Evolutionary conservation across 1,140 invertebrate species (phyloP).

Genomic region (Pseudachorutes palmiensis): DNA sequence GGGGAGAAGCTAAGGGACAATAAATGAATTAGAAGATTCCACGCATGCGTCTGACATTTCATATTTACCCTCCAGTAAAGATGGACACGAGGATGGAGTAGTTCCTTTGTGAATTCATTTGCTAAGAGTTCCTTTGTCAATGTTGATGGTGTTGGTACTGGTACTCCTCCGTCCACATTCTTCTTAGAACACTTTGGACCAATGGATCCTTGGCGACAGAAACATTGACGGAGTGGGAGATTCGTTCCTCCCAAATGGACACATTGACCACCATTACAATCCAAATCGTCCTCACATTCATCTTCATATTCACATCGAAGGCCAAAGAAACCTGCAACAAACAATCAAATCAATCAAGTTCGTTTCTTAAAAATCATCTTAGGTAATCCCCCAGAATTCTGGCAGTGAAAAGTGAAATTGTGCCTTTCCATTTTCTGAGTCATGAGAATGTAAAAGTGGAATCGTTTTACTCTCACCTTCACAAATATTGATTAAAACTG

Average conservation of each 20-base stretch:
- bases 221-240: slow-evolving; percentile 72
- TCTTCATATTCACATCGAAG: slow-evolving; percentile 71
- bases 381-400: background rate
- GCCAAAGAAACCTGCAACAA: slow-evolving; percentile 49
- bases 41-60: background rate
- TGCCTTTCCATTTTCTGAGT: too few species aligned
- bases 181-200: slow-evolving; percentile 21
- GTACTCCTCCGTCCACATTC: background rate
- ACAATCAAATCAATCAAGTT: background rate
- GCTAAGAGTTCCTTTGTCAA: slow-evolving; percentile 5
- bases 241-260: slow-evolving; percentile 67
- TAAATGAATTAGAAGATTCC: background rate
- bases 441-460: too few species aligned
- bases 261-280: slow-evolving; percentile 78
- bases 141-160: slow-evolving; percentile 17
- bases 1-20: too few species aligned
- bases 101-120: slow-evolving; percentile 1
- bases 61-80: slow-evolving; percentile 18
- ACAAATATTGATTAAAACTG: background rate
- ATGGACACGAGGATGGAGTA: background rate
- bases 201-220: slow-evolving; percentile 62
- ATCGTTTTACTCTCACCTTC: too few species aligned
- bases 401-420: too few species aligned
- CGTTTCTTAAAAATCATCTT: background rate
- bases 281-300: slow-evolving; percentile 63